Percentiles rank a stretch among this genome's conserved stretches.
Conservation (phyloP, 2,888 invertebrate genomes). For the Drosophila cognata region DNA sequence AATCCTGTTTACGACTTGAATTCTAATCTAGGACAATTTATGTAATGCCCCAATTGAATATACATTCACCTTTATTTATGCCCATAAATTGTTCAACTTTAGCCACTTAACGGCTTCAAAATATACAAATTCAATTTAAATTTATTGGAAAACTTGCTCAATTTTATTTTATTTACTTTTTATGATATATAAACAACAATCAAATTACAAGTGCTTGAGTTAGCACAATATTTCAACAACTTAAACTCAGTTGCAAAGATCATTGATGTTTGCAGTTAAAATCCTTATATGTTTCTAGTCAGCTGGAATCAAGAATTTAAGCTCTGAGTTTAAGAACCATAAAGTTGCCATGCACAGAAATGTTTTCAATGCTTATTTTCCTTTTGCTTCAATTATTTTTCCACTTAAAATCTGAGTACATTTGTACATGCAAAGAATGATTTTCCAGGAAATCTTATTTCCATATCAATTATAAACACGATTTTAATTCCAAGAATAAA, state of each 20-base stretch:
- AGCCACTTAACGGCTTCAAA: not conserved
- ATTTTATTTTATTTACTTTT: not conserved
- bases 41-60: not conserved
- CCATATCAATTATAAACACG: not conserved
- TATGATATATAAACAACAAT: not conserved
- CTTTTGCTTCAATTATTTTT: not conserved
- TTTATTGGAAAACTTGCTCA: not conserved
- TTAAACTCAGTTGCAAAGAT: not conserved
- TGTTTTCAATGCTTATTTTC: not conserved
- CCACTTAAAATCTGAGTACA: not conserved
- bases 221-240: not conserved
- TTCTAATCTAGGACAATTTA: conserved; percentile 5
- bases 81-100: conserved; percentile 1
- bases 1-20: conserved; percentile 3
- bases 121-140: not conserved
- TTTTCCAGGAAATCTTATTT: not conserved
- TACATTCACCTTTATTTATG: conserved; percentile 2
- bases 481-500: not conserved
- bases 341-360: not conserved
- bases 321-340: not conserved
- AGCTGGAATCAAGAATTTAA: not conserved
- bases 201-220: not conserved
- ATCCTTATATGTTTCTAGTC: no score
- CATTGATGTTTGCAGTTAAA: not conserved
- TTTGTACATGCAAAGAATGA: not conserved